phyloP scores from a whole-genome alignment of 2,888 invertebrate species.

The Ormyrus rosae region DNA sequence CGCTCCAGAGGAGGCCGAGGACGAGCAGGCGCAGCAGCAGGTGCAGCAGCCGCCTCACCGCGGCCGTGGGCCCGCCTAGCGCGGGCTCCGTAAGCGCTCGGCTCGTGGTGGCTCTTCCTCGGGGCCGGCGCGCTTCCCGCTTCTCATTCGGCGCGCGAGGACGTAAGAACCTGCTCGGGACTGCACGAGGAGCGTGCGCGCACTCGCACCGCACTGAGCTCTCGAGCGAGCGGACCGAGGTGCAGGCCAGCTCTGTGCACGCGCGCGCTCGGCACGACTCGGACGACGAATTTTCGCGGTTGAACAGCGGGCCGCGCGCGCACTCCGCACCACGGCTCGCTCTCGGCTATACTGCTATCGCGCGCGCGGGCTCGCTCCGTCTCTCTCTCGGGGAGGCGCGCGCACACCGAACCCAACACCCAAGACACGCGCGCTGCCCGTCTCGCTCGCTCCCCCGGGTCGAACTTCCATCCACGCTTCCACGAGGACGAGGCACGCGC shows the following conservation, averaged over 20 bases:
- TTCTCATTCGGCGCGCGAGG: slow-evolving; percentile 30
- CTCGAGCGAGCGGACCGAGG: slow-evolving; percentile 4
- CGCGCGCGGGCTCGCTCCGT: too few relatives aligned
- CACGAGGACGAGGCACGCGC: too few relatives aligned
- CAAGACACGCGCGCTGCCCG: too few relatives aligned
- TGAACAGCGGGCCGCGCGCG: slow-evolving; percentile 20
- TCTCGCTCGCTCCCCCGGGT: too few relatives aligned
- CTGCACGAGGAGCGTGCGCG: slow-evolving; percentile 33
- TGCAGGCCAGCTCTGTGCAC: too few relatives aligned
- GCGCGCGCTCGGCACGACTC: background rate
- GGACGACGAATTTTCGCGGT: slow-evolving; percentile 52
- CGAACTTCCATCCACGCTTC: too few relatives aligned
- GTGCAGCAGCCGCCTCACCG: slow-evolving; percentile 23
- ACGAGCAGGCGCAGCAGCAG: slow-evolving; percentile 24
- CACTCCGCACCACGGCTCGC: background rate
- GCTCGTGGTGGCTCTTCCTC: slow-evolving; percentile 13
- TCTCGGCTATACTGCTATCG: too few relatives aligned
- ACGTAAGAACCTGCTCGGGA: too few relatives aligned
- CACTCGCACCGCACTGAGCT: slow-evolving; percentile 54
- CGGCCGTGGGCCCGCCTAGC: background rate
- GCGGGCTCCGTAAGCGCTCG: slow-evolving; percentile 6
- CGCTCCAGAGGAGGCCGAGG: slow-evolving; percentile 31
- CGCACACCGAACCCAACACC: too few relatives aligned
- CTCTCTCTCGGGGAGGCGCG: too few relatives aligned
- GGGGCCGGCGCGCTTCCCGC: slow-evolving; percentile 13